Evolutionary conservation across 2,113 vertebrate species (phyloP).

Genomic region (pig (Sus scrofa)): T2T-Sscrofa CM000824.6:176679001-176679500

Average conservation of each 20-base stretch:
- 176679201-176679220: no score
- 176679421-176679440: neutral
- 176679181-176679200: no score
- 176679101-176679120: slow-evolving; percentile 2
- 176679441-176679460: neutral
- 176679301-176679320: no score
- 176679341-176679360: neutral
- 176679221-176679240: no score
- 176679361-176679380: neutral
- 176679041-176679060: neutral
- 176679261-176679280: no score
- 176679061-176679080: neutral
- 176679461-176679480: neutral
- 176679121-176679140: neutral
- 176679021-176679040: neutral
- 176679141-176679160: no score
- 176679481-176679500: neutral
- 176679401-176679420: no score
- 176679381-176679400: neutral
- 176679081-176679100: neutral
- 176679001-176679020: neutral
- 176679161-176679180: no score
- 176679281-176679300: no score
- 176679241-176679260: no score
- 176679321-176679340: no score